Percentiles rank a stretch among this genome's conserved stretches.
These are phyloP conservation scores for Epizoanthus scotinus DNA, from an alignment of 92 coral and sea anemone genomes.

Conservation along the genomic window DNA sequence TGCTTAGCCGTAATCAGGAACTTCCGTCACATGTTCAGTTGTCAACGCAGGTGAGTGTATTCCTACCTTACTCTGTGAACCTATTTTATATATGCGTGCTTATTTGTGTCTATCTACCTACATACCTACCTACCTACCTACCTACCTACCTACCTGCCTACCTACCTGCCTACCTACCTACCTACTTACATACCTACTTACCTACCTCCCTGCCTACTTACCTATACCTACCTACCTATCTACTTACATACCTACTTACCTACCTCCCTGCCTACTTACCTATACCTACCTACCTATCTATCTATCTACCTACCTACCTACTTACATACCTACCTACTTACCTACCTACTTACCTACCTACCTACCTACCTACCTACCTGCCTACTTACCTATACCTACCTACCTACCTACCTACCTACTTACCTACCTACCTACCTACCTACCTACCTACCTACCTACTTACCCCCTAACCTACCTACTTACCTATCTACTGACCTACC, in stretches of 20 bases:
- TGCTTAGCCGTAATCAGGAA: slow-evolving; percentile 74
- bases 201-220: not conserved
- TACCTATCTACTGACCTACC: not conserved
- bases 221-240: too few species aligned
- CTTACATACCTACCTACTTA: not conserved
- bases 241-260: not conserved
- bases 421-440: not conserved
- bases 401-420: not conserved
- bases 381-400: too few species aligned
- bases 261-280: not conserved
- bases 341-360: not conserved
- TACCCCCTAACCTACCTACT: not conserved
- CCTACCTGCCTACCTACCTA: not conserved
- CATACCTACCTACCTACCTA: not conserved
- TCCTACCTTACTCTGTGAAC: not conserved
- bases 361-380: too few species aligned
- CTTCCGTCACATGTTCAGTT: slow-evolving; percentile 87
- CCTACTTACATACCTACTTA: too few species aligned
- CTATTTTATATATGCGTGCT: too few species aligned
- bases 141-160: not conserved
- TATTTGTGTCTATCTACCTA: not conserved
- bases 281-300: not conserved
- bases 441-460: not conserved
- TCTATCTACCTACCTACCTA: not conserved
- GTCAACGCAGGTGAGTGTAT: slow-evolving; percentile 63